Conservation (phyloP, 2,888 invertebrate species). For the Anaspis maculata region DNA sequence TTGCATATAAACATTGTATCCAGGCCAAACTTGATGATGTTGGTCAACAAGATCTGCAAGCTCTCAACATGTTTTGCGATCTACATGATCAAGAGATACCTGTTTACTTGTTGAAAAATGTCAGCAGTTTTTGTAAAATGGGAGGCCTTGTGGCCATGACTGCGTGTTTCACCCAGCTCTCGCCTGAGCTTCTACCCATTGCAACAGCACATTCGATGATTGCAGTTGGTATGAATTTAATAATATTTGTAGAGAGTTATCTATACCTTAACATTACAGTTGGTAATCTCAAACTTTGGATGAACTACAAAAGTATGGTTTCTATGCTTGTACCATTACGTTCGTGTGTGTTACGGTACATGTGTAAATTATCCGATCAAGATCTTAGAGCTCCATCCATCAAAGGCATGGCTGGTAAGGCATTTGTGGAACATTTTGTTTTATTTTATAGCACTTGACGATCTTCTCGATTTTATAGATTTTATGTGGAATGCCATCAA, state of each 20-base stretch:
- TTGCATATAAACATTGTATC: constrained; percentile 79
- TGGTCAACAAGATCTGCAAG: constrained; percentile 74
- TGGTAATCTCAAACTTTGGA: constrained; percentile 88
- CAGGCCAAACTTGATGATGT: constrained; percentile 75
- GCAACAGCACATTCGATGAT: constrained; percentile 89
- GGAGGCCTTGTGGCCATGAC: constrained; percentile 85
- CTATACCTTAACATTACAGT: too few relatives aligned
- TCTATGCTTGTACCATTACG: constrained; percentile 83
- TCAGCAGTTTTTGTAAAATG: constrained; percentile 87
- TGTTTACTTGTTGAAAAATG: constrained; percentile 80
- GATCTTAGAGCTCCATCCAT: constrained; percentile 82
- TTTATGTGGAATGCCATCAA: constrained; percentile 95
- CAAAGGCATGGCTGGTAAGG: constrained; percentile 79
- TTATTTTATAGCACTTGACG: background rate
- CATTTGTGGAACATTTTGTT: constrained; percentile 22
- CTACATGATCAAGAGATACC: constrained; percentile 91
- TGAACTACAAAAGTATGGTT: constrained; percentile 83
- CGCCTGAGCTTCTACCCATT: constrained; percentile 68
- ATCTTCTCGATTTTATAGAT: constrained; percentile 45
- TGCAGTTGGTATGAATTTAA: constrained; percentile 50
- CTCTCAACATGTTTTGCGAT: constrained; percentile 76
- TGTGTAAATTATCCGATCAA: constrained; percentile 89
- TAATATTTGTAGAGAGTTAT: background rate
- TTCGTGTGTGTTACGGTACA: constrained; percentile 79
- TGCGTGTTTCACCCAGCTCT: constrained; percentile 70